Evolutionary conservation across 2,113 vertebrate species (phyloP).

Genomic region (Hypomesus transpacificus): DNA sequence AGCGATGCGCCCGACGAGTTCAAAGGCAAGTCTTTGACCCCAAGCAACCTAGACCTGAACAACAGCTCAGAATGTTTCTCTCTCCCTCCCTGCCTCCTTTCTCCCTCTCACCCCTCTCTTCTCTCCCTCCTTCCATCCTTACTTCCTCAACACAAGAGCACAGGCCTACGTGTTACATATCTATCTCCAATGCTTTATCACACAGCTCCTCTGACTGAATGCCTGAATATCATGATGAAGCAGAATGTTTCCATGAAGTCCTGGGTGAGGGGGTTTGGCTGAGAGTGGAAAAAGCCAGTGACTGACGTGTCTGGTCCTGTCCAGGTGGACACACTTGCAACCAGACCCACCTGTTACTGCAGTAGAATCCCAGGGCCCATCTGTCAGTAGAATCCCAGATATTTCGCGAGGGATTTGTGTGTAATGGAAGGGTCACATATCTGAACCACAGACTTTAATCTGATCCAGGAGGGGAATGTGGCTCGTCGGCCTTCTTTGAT

Average conservation of each 20-base stretch:
- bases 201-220: too few species aligned
- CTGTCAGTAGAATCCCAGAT: constrained; percentile 50
- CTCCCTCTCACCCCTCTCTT: too few species aligned
- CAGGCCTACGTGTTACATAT: neutral
- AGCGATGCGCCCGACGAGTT: constrained; percentile 98
- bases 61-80: neutral
- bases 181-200: neutral
- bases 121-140: neutral
- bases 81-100: too few species aligned
- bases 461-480: constrained; percentile 59
- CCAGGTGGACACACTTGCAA: constrained; percentile 34
- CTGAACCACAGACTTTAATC: constrained; percentile 59
- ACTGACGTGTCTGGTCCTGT: constrained; percentile 16
- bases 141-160: neutral
- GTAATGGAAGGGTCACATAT: constrained; percentile 48
- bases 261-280: neutral
- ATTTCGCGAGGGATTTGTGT: constrained; percentile 53
- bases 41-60: neutral
- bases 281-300: neutral
- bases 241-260: neutral
- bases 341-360: constrained; percentile 27
- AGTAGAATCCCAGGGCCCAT: constrained; percentile 50
- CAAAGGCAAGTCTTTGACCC: constrained; percentile 71
- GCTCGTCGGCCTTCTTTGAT: constrained; percentile 64
- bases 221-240: neutral